phyloP scores from a whole-genome alignment of 2,113 vertebrate genomes.

The Mesembrinibis cayennensis region DNA sequence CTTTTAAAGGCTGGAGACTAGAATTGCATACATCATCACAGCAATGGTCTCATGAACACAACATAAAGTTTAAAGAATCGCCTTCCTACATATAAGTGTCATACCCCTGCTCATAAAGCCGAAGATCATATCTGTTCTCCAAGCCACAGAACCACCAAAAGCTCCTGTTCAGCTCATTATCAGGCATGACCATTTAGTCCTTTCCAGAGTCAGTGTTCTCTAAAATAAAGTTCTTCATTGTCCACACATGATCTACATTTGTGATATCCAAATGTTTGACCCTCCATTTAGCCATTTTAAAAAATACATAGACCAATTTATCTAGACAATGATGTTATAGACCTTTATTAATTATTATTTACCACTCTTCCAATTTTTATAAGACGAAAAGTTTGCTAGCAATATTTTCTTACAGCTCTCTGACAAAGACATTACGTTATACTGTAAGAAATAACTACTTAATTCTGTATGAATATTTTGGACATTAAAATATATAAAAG shows the following conservation, averaged over 20 bases:
- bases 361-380: background rate
- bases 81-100: background rate
- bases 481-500: background rate
- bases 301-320: background rate
- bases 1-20: background rate
- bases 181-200: background rate
- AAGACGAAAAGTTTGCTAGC: background rate
- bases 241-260: background rate
- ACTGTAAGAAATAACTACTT: background rate
- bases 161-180: background rate
- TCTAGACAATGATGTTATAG: background rate
- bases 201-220: background rate
- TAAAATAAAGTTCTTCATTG: background rate
- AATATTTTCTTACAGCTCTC: background rate
- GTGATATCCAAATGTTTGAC: background rate
- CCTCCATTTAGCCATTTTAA: background rate
- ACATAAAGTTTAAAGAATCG: background rate
- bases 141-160: background rate
- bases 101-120: background rate
- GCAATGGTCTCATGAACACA: background rate
- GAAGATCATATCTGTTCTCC: background rate
- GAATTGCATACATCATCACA: background rate
- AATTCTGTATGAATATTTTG: background rate
- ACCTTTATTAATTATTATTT: background rate
- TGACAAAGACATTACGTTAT: background rate